These are phyloP conservation scores for Drosophila melanocephala DNA, from an alignment of 2,888 invertebrate species.

Conservation along the genomic window DNA sequence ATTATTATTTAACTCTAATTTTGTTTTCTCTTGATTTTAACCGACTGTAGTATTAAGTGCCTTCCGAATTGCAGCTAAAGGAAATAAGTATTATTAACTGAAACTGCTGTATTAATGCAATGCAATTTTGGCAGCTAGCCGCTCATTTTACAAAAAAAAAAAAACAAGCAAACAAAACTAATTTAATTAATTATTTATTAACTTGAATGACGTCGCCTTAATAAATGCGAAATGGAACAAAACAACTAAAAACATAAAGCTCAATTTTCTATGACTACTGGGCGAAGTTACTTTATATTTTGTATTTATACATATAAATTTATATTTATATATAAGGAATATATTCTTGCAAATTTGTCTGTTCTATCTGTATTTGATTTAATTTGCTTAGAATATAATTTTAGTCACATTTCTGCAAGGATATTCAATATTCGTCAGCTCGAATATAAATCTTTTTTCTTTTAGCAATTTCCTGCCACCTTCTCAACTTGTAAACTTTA, in stretches of 20 bases:
- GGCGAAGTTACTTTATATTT: neutral
- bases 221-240: conserved; percentile 59
- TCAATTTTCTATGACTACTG: conserved; percentile 24
- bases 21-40: conserved; percentile 16
- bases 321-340: neutral
- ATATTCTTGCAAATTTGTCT: neutral
- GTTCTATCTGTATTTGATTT: neutral
- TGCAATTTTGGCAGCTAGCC: conserved; percentile 75
- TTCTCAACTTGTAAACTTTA: neutral
- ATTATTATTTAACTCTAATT: conserved; percentile 12
- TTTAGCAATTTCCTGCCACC: neutral
- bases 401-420: neutral
- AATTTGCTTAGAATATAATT: neutral
- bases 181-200: conserved; percentile 66
- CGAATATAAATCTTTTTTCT: neutral
- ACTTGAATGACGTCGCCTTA: conserved; percentile 36
- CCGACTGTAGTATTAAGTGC: conserved; percentile 51
- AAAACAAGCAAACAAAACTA: conserved; percentile 23
- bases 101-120: conserved; percentile 55
- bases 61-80: conserved; percentile 47
- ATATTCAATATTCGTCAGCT: neutral
- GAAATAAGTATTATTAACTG: conserved; percentile 56
- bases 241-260: conserved; percentile 30
- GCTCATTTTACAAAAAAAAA: conserved; percentile 38
- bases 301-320: neutral